phyloP scores from a whole-genome alignment of 2,797 vertebrate genomes.

The Crocidura indochinensis region DNA sequence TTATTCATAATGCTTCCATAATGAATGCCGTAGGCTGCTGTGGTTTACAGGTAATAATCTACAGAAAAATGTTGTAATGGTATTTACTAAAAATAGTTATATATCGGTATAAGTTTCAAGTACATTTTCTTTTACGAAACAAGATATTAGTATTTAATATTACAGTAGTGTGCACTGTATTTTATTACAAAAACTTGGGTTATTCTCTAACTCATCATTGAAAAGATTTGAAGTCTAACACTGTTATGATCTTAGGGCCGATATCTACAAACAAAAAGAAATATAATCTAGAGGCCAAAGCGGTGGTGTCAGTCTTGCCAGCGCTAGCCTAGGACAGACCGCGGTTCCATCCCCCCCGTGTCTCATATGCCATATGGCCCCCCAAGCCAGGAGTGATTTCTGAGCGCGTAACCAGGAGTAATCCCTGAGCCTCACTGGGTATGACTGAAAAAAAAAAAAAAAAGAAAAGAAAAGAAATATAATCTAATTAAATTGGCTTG shows the following conservation, averaged over 20 bases:
- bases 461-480: no score
- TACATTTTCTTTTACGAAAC: constrained; percentile 44
- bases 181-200: constrained; percentile 2
- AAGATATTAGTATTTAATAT: constrained; percentile 34
- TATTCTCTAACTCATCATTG: constrained; percentile 5
- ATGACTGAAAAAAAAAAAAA: no score
- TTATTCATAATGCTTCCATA: constrained; percentile 98
- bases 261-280: not conserved
- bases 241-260: constrained; percentile 47
- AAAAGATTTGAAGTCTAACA: constrained; percentile 22
- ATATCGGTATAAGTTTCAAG: not conserved
- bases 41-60: constrained; percentile 94
- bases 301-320: no score
- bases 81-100: constrained; percentile 49
- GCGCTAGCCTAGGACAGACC: no score
- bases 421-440: no score
- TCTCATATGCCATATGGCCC: no score
- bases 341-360: no score
- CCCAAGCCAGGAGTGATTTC: no score
- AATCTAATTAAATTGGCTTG: no score
- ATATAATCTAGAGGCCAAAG: not conserved
- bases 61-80: not conserved
- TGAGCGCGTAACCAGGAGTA: no score
- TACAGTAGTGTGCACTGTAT: not conserved
- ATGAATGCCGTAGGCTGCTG: constrained; percentile 98